Base-by-base conservation (phyloP, 2,888 invertebrate species). In the Nudaria mundana region DNA sequence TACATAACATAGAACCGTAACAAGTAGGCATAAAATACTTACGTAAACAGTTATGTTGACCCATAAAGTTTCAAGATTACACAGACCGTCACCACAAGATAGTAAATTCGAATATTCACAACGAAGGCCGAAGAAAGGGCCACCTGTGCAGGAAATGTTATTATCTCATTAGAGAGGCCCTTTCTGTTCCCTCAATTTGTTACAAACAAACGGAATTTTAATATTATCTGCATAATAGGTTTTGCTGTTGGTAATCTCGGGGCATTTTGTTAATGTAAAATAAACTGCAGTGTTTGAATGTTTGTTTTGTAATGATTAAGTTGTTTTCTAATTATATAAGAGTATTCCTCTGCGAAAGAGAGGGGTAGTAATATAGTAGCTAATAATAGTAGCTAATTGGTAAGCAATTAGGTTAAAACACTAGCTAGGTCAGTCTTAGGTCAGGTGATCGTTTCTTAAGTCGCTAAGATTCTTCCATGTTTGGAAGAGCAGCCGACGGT, bases 121-220 rank as follows among this genome's bases (percentile, higher is more conserved):
- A 46, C 30, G 44, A 44, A 48, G 48, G 41, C 41, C 45, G 46
- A 43, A 43, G 46, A 50, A 47, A 46, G 44, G 62, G 56, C 63
- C 76, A 77, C 77, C 77, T 77, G 77, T 63, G 71, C 65, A 65
- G 63, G 58, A 70, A 76, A 75, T 71, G 76, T 81, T 81, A 76
- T 80, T 80, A 79, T 81, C 80, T 81, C 79, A 80, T 81, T 81
- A 81, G 71, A 63, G 41, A 51, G 65, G 71, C 71, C 78, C 71
- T 75, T 76, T 67, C 64, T 66, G 64, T 71, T 73, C 62, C 71
- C 74, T 69, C 76, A 76, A 73, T 76, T 75, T 69, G 71, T 70
- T 61, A 60, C 56, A 70, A 77, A 76, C 78, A 79, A 77, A 78
- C 73, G 70, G 70, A 78, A 76, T 78, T 77, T 77, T 77, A 76